Evolutionary conservation across 1,140 invertebrate species (phyloP), one percentile per base, ranked within the genome.

Genomic region (Aricia agestis): DNA sequence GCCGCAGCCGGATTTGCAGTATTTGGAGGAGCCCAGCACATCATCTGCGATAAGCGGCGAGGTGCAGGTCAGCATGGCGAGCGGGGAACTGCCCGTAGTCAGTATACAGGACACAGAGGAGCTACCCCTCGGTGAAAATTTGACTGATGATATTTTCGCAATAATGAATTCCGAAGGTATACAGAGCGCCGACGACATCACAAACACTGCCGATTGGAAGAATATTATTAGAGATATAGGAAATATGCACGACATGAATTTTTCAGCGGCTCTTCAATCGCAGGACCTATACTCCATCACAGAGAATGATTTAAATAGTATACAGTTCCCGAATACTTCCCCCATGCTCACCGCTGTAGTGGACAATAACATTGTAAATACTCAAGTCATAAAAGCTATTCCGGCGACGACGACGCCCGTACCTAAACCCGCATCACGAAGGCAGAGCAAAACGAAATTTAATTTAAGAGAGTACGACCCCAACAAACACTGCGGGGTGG

Each of bases 401-500:
- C 73, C 82, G 18, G 76, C 82, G n/a, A 72, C 82, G 17, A 77
- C 81, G n/a, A 89, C 83, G 36, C 83, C 82, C 1, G 75, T 81
- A 13, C 84, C 74, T 66, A 90, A 75, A 72, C 79, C 70, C 83
- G 76, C 89, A 32, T 88, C 92, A 25, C 90, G 93, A 19, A 94
- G 93, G 81, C 86, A 92, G 19, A 90, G 92, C 66, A 94, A 94
- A 81, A 85, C 93, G 25, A 93, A 93, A 69, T 93, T 95, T 69
- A 93, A 95, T 71, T 92, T 94, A 68, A 92, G 96, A 69, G 95
- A 96, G 79, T 97, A 96, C 87, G 95, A 97, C 85, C 94, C 96
- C 5, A 95, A 97, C 78, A 94, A 95, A 68, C 96, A 97, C 80
- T 97, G 96, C 86, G 96, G 96, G 2, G 96, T 97, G 2, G 92